phyloP scores from a whole-genome alignment of 2,888 invertebrate species.

The Melieria picta region DNA sequence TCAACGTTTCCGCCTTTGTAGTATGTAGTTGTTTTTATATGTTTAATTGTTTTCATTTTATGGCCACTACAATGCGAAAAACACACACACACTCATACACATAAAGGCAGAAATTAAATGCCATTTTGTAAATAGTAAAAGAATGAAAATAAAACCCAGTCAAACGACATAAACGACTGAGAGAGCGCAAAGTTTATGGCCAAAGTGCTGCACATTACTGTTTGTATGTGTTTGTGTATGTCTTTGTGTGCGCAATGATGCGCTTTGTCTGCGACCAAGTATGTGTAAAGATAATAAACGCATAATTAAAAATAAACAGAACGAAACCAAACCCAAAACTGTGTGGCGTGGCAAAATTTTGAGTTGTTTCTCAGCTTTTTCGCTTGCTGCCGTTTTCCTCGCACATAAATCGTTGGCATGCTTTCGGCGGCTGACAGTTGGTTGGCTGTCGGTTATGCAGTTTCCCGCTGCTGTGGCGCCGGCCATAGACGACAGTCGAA shows the following conservation, averaged over 20 bases:
- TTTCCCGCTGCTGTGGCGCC: too few species aligned
- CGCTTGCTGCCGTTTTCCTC: too few species aligned
- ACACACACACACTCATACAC: background rate
- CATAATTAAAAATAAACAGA: constrained; percentile 5
- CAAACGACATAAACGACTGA: too few species aligned
- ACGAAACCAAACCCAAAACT: background rate
- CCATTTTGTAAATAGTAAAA: too few species aligned
- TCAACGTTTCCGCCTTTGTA: background rate
- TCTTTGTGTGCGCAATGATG: background rate
- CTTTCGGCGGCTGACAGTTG: too few species aligned
- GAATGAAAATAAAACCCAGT: too few species aligned
- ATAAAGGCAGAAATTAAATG: background rate
- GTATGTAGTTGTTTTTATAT: background rate
- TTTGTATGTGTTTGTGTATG: background rate
- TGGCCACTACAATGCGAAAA: background rate
- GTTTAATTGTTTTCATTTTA: background rate
- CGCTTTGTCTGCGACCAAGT: background rate
- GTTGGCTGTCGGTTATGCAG: too few species aligned
- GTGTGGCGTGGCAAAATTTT: too few species aligned
- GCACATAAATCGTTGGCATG: too few species aligned
- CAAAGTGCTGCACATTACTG: background rate
- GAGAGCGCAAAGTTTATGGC: background rate
- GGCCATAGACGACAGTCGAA: too few species aligned
- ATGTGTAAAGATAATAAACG: constrained; percentile 4
- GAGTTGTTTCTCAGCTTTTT: too few species aligned